Conservation (phyloP, 2,113 vertebrate genomes). For the Nettapus auritus region DNA sequence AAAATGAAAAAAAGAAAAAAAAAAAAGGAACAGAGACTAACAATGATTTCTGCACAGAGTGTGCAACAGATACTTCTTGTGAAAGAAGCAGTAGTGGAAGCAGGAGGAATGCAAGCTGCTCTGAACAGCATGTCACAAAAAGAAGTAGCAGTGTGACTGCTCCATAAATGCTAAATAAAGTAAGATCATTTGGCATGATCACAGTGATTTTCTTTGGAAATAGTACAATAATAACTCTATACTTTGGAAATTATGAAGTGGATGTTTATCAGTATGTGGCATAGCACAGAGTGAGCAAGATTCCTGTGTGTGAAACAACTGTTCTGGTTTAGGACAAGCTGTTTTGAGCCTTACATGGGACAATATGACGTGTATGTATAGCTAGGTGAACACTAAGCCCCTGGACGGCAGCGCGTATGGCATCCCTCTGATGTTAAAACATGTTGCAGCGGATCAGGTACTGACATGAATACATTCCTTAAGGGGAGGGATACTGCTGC, state of each 20-base stretch:
- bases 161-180: background rate
- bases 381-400: background rate
- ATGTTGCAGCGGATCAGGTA: constrained; percentile 57
- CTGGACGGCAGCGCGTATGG: background rate
- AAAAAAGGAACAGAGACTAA: background rate
- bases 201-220: background rate
- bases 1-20: background rate
- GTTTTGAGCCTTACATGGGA: background rate
- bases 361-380: background rate
- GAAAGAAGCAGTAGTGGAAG: background rate
- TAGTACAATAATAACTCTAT: background rate
- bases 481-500: constrained; percentile 19
- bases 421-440: constrained; percentile 44
- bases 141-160: background rate
- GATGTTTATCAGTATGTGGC: background rate
- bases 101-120: background rate
- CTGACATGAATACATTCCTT: constrained; percentile 64
- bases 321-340: background rate
- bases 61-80: background rate
- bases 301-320: background rate
- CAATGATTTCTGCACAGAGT: background rate
- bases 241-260: background rate
- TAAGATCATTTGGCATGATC: background rate
- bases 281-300: background rate
- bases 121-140: background rate